phyloP scores from a whole-genome alignment of 1,140 invertebrate species.

The Pemphigus obesinymphae region DNA sequence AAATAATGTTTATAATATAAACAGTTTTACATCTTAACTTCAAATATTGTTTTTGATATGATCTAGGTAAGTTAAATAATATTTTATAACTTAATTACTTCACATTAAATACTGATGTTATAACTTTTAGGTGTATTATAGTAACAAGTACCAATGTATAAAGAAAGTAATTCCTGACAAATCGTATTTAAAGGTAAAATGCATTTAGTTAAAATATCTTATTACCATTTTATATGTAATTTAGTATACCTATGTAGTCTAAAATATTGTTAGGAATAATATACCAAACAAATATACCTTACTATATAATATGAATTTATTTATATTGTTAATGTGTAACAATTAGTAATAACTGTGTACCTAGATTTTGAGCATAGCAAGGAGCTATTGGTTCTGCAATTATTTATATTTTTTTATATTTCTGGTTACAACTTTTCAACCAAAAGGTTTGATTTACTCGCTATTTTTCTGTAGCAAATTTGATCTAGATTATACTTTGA shows the following conservation, averaged over 20 bases:
- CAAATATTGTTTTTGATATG: neutral
- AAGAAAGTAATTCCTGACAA: conserved; percentile 6
- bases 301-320: no score
- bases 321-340: no score
- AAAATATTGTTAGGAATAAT: no score
- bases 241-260: neutral
- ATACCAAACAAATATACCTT: no score
- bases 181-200: conserved; percentile 16
- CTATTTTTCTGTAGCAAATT: no score
- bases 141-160: neutral
- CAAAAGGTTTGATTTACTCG: no score
- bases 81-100: neutral
- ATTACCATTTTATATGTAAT: neutral
- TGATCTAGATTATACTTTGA: no score
- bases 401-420: no score
- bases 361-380: no score
- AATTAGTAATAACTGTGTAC: no score
- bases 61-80: neutral
- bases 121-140: neutral
- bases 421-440: no score
- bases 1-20: neutral
- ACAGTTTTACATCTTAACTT: neutral
- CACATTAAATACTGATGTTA: neutral
- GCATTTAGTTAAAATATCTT: neutral
- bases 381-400: no score